Base-by-base conservation (phyloP, 2,797 vertebrate species). In the Premnoplex brunnescens region DNA sequence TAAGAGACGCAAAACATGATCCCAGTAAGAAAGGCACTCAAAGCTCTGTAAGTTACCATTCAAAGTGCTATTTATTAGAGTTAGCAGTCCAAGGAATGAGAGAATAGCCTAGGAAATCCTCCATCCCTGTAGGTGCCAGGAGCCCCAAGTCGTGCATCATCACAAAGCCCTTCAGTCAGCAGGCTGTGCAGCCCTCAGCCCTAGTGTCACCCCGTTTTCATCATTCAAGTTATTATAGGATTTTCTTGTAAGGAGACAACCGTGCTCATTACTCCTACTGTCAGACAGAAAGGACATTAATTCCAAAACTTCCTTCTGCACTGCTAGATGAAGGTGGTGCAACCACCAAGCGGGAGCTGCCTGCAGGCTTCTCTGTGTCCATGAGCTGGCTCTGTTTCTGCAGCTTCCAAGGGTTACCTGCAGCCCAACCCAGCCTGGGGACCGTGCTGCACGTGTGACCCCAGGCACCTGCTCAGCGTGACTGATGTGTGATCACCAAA, bases 371-470 rank as follows among this genome's bases (percentile, higher is more conserved):
- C 41, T 23, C 27, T 23, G 12, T 56, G 64, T 5, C 4, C 28
- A 2, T 1, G 9, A 49, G 20, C 19, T 54, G 48, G 15, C 36
- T 60, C 41, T 3, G 2, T 76, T 79, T 32, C 5, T 41, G 24
- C 56, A 32, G 48, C 2, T 3, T 30, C 80, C 54, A 7, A 5
- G 41, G 28, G 28, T 3, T 12, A 2, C 0, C 1, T 14, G 58
- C 34, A 32, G 39, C 51, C 15, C 44, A 16, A 2, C 12, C 0
- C 14, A 22, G 54, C 20, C 54, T n/a, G n/a, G n/a, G 44, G 30
- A 20, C n/a, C 1, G 0, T 0, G 0, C 32, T 68, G 26, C 14
- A 23, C 7, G 0, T 0, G 7, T 7, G 3, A 59, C 59, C 14
- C 58, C n/a, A 23, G 43, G 30, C 0, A 0, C 34, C 51, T 48